A percentile compares a stretch with the other conserved stretches of the same genome.
These are phyloP conservation scores for Lucinisca nassula DNA, from an alignment of 2,888 invertebrate genomes.

Conservation along the genomic window DNA sequence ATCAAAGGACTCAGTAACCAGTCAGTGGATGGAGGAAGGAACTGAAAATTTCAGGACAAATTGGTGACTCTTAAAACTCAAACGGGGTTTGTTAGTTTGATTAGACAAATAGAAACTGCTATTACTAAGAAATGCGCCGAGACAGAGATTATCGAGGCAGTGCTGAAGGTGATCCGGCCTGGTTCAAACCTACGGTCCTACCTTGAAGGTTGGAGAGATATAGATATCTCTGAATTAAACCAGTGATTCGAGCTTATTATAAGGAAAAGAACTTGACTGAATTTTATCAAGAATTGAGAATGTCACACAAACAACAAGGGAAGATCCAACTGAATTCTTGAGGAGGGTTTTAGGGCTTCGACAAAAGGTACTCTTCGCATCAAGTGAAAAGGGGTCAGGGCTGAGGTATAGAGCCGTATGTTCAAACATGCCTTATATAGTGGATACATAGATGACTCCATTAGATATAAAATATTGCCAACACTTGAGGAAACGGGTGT, in stretches of 20 bases:
- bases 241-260: conserved; percentile 22
- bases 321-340: conserved; percentile 31
- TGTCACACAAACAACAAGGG: conserved; percentile 12
- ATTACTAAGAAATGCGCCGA: background rate
- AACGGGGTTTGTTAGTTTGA: conserved; percentile 20
- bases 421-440: conserved; percentile 28
- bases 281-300: conserved; percentile 28
- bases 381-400: conserved; percentile 4
- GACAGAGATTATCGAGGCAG: background rate
- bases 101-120: conserved; percentile 23
- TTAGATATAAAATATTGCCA: conserved; percentile 6
- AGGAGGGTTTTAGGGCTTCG: conserved; percentile 22
- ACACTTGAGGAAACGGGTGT: background rate
- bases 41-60: conserved; percentile 30
- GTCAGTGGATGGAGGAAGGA: conserved; percentile 12
- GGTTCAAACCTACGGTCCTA: conserved; percentile 4
- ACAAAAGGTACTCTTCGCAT: conserved; percentile 29
- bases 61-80: conserved; percentile 12
- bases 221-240: background rate
- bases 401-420: conserved; percentile 8
- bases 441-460: background rate
- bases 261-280: conserved; percentile 42
- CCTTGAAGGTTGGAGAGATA: conserved; percentile 19
- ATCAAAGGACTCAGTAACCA: background rate
- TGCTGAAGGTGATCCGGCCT: background rate